Evolutionary conservation across 2,888 invertebrate genomes (phyloP).

Genomic region (Panzeria rudis): DNA sequence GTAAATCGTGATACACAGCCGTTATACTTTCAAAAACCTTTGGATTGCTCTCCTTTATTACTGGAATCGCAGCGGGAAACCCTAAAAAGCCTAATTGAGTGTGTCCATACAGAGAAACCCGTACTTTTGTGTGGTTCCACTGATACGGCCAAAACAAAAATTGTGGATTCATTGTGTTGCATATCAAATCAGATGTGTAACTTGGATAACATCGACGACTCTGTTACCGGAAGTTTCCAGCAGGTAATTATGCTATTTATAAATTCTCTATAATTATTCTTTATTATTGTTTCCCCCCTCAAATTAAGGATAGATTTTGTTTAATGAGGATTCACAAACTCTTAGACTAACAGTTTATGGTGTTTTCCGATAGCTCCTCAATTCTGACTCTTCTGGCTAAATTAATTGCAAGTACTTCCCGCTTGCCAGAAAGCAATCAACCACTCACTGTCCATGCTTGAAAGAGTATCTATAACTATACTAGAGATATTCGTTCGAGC

Average conservation of each 20-base stretch:
- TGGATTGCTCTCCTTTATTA: conserved; percentile 84
- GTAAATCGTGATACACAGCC: conserved; percentile 81
- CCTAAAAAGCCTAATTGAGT: conserved; percentile 92
- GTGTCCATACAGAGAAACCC: conserved; percentile 96
- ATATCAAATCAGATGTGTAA: conserved; percentile 81
- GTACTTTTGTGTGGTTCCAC: conserved; percentile 86
- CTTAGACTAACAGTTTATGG: no score
- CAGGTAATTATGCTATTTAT: conserved; percentile 86
- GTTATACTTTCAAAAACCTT: conserved; percentile 76
- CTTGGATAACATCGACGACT: conserved; percentile 83
- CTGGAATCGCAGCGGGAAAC: conserved; percentile 86
- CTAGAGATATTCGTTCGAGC: no score
- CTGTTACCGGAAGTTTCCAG: conserved; percentile 94
- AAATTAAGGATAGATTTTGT: neutral
- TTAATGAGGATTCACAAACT: no score
- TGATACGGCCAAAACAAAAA: conserved; percentile 83
- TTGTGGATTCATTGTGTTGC: conserved; percentile 81
- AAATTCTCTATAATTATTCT: neutral
- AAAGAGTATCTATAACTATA: no score
- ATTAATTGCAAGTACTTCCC: no score
- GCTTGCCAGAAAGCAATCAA: no score
- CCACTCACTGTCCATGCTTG: no score
- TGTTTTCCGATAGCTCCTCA: no score
- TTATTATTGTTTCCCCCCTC: no score
- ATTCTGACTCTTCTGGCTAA: no score